Percentiles rank a stretch among this genome's conserved stretches.
Evolutionary conservation across 2,888 invertebrate genomes (phyloP).

Genomic region (Norana najaformis): DNA sequence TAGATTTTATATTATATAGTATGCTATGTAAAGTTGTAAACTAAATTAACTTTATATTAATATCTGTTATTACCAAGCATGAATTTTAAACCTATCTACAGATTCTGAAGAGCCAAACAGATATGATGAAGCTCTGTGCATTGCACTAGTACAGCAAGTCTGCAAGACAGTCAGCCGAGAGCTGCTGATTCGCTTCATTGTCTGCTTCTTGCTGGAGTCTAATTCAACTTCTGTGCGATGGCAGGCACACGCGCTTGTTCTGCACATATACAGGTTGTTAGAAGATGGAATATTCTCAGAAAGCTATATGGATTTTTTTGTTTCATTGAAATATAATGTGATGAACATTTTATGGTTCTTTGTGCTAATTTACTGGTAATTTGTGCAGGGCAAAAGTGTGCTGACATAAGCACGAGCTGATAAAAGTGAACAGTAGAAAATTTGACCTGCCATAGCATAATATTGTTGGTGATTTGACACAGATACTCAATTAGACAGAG

Average conservation of each 20-base stretch:
- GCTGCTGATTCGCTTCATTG: slow-evolving; percentile 75
- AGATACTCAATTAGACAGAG: too few species aligned
- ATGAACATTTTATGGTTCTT: background rate
- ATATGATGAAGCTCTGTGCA: slow-evolving; percentile 69
- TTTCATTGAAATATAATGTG: background rate
- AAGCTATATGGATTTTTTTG: background rate
- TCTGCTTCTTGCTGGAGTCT: slow-evolving; percentile 88
- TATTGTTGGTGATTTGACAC: too few species aligned
- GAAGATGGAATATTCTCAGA: background rate
- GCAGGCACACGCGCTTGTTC: slow-evolving; percentile 79
- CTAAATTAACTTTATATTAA: background rate
- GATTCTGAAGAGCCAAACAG: slow-evolving; percentile 19
- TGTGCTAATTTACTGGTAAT: background rate
- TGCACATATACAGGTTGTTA: slow-evolving; percentile 59
- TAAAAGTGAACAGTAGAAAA: too few species aligned
- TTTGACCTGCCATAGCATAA: too few species aligned
- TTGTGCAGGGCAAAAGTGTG: too few species aligned
- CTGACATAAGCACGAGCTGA: too few species aligned
- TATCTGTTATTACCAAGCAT: background rate
- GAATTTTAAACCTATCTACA: slow-evolving; percentile 2
- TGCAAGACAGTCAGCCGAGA: slow-evolving; percentile 70
- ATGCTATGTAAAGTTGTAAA: background rate
- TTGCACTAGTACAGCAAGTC: slow-evolving; percentile 73
- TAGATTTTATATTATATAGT: background rate
- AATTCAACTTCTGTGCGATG: slow-evolving; percentile 89